Conservation (phyloP, 1,140 invertebrate species). For the Megalonaias nervosa region DNA sequence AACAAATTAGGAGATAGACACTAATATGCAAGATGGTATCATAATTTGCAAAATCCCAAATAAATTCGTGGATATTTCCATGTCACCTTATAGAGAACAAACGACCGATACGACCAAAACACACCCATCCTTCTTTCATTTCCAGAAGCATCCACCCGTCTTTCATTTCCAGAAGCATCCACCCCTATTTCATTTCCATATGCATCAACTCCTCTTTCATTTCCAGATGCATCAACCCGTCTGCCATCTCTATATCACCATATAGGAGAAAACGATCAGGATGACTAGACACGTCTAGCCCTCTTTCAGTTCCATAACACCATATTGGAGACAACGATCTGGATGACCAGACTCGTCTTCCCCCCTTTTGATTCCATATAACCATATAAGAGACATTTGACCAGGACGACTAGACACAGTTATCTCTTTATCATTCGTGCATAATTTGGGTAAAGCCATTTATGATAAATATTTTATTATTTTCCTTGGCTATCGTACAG, state of each 20-base stretch:
- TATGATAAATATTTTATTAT: too few relatives aligned
- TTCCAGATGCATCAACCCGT: neutral
- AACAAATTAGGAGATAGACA: too few relatives aligned
- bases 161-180: slow-evolving; percentile 1
- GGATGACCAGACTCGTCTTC: neutral
- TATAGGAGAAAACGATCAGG: neutral
- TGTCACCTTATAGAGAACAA: too few relatives aligned
- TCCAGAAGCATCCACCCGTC: neutral
- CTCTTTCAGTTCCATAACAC: neutral
- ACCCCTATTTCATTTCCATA: slow-evolving; percentile 1
- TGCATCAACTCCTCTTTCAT: neutral
- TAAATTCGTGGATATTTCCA: too few relatives aligned
- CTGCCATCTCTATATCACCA: neutral
- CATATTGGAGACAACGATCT: neutral
- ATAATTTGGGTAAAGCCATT: too few relatives aligned
- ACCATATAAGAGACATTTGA: neutral
- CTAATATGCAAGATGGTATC: too few relatives aligned
- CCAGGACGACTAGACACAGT: neutral
- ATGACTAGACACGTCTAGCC: neutral
- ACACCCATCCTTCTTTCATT: neutral
- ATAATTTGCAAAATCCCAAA: too few relatives aligned
- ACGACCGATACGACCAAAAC: too few relatives aligned
- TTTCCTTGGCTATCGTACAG: too few relatives aligned
- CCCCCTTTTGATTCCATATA: neutral
- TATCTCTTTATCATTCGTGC: neutral